Conservation (phyloP, 2,113 vertebrate genomes). For the Ceuthmochares aereus region DNA sequence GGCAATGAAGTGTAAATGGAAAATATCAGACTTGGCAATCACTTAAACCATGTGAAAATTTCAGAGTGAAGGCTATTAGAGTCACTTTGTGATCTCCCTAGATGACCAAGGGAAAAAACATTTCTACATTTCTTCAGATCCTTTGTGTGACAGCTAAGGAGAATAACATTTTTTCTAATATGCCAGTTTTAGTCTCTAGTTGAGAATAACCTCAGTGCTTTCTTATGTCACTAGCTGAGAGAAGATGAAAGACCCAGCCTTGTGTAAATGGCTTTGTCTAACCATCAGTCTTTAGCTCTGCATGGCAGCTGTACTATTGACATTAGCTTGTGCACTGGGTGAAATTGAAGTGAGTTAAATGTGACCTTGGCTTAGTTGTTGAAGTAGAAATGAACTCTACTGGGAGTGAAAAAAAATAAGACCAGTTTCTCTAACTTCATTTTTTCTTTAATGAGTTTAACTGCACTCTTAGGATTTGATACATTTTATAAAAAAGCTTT, state of each 20-base stretch:
- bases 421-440: constrained; percentile 86
- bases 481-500: constrained; percentile 82
- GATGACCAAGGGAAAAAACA: constrained; percentile 85
- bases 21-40: constrained; percentile 88
- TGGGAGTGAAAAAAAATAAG: constrained; percentile 83
- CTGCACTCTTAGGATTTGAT: constrained; percentile 84
- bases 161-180: constrained; percentile 87
- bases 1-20: constrained; percentile 89
- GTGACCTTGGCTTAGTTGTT: constrained; percentile 90
- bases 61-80: constrained; percentile 87
- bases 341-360: constrained; percentile 89
- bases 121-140: constrained; percentile 88
- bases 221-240: constrained; percentile 86
- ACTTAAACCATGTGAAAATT: constrained; percentile 88
- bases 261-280: constrained; percentile 90
- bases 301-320: constrained; percentile 86
- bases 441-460: constrained; percentile 88
- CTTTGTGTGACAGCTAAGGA: constrained; percentile 86
- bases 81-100: constrained; percentile 86
- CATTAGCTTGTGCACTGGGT: constrained; percentile 88
- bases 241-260: constrained; percentile 87
- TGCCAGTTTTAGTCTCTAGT: constrained; percentile 84
- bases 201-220: constrained; percentile 84
- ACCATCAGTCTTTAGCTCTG: constrained; percentile 88
- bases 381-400: constrained; percentile 88